Evolutionary conservation across 2,888 invertebrate species (phyloP).

Genomic region (Orthonevra nobilis): DNA sequence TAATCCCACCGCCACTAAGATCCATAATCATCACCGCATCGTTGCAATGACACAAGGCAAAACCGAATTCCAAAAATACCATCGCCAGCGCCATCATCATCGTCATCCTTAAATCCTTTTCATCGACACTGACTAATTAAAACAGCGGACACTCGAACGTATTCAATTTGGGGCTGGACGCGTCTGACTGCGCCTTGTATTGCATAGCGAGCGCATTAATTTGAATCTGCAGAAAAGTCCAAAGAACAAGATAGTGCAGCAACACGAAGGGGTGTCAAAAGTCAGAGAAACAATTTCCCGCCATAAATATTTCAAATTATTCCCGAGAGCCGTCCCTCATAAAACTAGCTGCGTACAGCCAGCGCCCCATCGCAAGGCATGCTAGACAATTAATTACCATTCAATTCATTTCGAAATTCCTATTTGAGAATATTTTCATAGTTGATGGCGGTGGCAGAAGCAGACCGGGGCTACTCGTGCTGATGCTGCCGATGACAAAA

Average conservation of each 20-base stretch:
- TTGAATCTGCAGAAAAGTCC: constrained; percentile 2
- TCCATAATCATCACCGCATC: constrained; percentile 1
- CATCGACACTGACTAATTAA: constrained; percentile 60
- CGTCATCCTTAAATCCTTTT: constrained; percentile 38
- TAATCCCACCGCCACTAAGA: background rate
- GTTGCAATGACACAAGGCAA: background rate
- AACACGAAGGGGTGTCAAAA: constrained; percentile 2
- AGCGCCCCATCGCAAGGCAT: background rate
- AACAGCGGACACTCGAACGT: constrained; percentile 39
- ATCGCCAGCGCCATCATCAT: background rate
- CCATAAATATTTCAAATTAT: constrained; percentile 60
- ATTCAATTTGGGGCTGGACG: too few species aligned
- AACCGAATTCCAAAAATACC: constrained; percentile 19
- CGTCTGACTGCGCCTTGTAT: background rate
- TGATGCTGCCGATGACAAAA: constrained; percentile 37
- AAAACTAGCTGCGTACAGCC: background rate
- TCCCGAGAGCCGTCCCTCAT: constrained; percentile 49
- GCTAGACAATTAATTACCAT: constrained; percentile 53
- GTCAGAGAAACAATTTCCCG: constrained; percentile 53
- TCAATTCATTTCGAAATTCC: constrained; percentile 60
- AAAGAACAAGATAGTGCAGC: background rate
- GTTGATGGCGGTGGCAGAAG: background rate
- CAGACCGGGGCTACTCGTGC: background rate
- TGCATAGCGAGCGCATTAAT: constrained; percentile 14
- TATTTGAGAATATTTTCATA: constrained; percentile 37